These are phyloP conservation scores for Eutrigla gurnardus DNA, from an alignment of 2,797 vertebrate species.

Conservation along the genomic window DNA sequence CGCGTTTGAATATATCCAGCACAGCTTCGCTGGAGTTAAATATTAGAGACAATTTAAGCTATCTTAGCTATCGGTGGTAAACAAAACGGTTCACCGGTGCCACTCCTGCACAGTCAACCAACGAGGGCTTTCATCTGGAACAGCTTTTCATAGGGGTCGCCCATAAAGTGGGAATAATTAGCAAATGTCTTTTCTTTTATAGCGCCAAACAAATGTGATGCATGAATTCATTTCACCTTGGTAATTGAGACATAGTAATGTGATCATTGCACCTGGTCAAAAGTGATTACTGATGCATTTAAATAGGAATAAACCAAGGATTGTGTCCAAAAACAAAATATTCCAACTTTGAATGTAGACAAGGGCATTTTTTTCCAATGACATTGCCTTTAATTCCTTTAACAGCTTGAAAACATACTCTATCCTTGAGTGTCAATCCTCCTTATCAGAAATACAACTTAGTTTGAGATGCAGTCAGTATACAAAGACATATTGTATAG, in stretches of 20 bases:
- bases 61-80: neutral
- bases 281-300: no score
- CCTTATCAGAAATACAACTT: conserved; percentile 1
- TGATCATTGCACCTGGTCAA: no score
- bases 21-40: neutral
- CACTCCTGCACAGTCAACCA: neutral
- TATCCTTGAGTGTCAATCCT: conserved; percentile 7
- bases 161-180: neutral
- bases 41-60: conserved; percentile 13
- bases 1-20: conserved; percentile 18
- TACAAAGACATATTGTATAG: no score
- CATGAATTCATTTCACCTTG: no score
- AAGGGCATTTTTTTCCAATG: neutral
- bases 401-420: conserved; percentile 5
- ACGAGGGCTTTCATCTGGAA: neutral
- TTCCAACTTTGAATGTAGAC: no score
- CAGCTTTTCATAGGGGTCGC: conserved; percentile 16
- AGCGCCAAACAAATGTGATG: no score
- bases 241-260: no score
- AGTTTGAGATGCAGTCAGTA: neutral
- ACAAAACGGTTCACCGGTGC: neutral
- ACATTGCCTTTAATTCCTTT: neutral
- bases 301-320: no score
- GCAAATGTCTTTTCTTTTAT: no score
- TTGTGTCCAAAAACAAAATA: no score